Base-by-base conservation (phyloP, 2,888 invertebrate genomes). In the Mayetiola destructor region DNA sequence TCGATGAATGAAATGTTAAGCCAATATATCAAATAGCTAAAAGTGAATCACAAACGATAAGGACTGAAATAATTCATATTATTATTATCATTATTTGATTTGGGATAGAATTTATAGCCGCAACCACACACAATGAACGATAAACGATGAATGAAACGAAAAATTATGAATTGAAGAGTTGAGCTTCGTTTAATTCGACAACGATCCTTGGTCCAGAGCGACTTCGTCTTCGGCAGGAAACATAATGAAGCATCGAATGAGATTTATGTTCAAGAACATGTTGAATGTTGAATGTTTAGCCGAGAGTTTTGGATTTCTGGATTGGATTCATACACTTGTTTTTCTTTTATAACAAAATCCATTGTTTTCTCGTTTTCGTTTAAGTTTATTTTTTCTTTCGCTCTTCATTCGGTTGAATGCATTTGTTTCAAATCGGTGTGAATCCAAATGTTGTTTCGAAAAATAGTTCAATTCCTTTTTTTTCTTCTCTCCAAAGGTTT, bases 31-130 rank as follows among this genome's bases (percentile, higher is more conserved):
- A 48, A 48, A 48, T 48, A 48, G 8, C 48, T n/a, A 9, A 27
- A 27, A n/a, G 8, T 12, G 27, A 4, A 27, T n/a, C n/a, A n/a
- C n/a, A n/a, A n/a, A n/a, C n/a, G n/a, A 27, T 27, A 48, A 27
- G 48, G 48, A 48, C 27, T 48, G 48, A 48, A 16, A 48, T 48
- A 48, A 48, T 48, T 48, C 48, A 48, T 48, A n/a, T n/a, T n/a
- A n/a, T n/a, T n/a, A n/a, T n/a, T n/a, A n/a, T n/a, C n/a, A n/a
- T n/a, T n/a, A n/a, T n/a, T n/a, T n/a, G n/a, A n/a, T n/a, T n/a
- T n/a, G 29, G 3, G 48, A 48, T 48, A 23, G n/a, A n/a, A 48
- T 48, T 27, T 27, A n/a, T 16, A 48, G 48, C 48, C 48, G 27
- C 48, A 48, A 21, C 21, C 48, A 27, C 16, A 16, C 48, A 48